Evolutionary conservation across 2,113 vertebrate genomes (phyloP).

Genomic region (Felis catus): DNA sequence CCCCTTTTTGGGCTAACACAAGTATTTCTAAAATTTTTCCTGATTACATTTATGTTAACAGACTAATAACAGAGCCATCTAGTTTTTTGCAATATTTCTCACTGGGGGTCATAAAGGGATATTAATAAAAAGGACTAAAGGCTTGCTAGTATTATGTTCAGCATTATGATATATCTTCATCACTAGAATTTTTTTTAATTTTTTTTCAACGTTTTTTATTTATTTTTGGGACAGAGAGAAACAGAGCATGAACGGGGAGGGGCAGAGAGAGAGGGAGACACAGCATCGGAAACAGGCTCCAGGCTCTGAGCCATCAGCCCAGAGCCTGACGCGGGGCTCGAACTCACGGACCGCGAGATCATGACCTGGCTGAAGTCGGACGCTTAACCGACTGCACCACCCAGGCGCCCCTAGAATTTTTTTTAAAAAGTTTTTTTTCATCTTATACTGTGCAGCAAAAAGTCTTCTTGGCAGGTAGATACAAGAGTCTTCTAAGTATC

Average conservation of each 20-base stretch:
- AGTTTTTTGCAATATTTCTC: not conserved
- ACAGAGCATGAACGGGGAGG: too few species aligned
- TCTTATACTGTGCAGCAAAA: not conserved
- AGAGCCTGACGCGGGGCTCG: too few species aligned
- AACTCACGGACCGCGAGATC: too few species aligned
- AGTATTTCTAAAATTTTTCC: not conserved
- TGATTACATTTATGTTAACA: not conserved
- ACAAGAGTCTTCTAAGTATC: not conserved
- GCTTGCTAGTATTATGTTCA: not conserved
- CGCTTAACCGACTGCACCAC: too few species aligned
- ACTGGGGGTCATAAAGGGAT: not conserved
- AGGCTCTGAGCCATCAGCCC: too few species aligned
- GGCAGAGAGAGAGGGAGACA: too few species aligned
- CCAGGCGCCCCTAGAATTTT: not conserved
- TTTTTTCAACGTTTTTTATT: too few species aligned
- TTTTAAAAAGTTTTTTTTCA: not conserved
- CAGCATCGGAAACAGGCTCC: too few species aligned
- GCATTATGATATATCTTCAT: not conserved
- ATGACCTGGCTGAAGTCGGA: too few species aligned
- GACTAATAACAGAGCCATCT: not conserved
- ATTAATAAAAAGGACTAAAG: not conserved
- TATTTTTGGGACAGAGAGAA: too few species aligned
- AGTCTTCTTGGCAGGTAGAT: not conserved
- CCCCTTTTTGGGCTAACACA: not conserved
- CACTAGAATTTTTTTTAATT: not conserved